Conservation (phyloP, 2,797 vertebrate species). For the Intellagama lesueurii region DNA sequence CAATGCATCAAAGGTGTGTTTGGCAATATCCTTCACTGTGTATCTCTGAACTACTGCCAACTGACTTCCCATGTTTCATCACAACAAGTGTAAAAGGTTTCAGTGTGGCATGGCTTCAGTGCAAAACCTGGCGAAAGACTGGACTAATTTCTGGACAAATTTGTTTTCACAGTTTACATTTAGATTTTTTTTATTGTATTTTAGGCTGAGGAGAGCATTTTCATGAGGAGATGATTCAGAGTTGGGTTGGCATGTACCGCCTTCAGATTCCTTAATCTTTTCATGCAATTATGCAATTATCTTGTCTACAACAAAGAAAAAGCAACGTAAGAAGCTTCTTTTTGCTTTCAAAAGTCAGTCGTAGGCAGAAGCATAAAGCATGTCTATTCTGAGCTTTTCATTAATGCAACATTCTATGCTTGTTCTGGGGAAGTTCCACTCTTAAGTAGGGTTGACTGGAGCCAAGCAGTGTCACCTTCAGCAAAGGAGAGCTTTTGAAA, state of each 20-base stretch:
- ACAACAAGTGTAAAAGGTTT: not conserved
- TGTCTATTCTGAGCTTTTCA: conserved; percentile 11
- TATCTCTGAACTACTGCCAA: not conserved
- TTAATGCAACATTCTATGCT: conserved; percentile 1
- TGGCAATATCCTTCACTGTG: not conserved
- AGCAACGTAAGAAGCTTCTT: not conserved
- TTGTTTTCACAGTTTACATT: conserved; percentile 4
- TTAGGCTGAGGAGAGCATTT: not conserved
- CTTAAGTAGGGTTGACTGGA: not conserved
- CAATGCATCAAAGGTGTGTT: not conserved
- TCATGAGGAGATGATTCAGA: conserved; percentile 34
- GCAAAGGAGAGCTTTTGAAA: no score
- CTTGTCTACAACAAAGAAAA: conserved; percentile 22
- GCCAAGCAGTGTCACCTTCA: no score
- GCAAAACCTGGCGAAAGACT: not conserved
- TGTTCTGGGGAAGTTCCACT: not conserved
- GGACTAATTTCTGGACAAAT: not conserved
- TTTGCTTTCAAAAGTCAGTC: conserved; percentile 30
- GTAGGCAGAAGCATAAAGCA: not conserved
- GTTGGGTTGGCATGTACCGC: conserved; percentile 2
- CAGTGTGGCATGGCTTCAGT: not conserved
- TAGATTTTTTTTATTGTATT: not conserved
- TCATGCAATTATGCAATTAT: conserved; percentile 10
- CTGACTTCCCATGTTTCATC: not conserved
- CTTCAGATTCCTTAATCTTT: conserved; percentile 37